Evolutionary conservation across 30 jellyfish, hydroid and myxozoan species (phyloP).

Genomic region (Cassiopea andromeda): DNA sequence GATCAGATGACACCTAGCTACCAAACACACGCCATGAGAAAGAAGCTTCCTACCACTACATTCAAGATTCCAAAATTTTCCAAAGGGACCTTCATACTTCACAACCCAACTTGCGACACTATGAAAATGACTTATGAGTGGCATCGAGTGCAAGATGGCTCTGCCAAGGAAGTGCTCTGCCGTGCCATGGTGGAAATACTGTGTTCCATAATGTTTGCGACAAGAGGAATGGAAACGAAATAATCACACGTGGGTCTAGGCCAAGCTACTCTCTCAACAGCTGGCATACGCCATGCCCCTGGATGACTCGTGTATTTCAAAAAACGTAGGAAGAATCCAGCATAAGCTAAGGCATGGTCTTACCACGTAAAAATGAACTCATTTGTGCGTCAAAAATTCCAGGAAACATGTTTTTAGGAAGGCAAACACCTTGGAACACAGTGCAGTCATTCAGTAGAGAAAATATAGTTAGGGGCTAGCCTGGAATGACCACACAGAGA

Average conservation of each 20-base stretch:
- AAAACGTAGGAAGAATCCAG: background rate
- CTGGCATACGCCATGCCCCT: no score
- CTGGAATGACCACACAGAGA: background rate
- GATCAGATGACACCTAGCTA: no score
- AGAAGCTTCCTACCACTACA: no score
- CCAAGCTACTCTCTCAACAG: no score
- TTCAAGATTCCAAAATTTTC: background rate
- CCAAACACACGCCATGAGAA: no score
- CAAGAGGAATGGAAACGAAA: background rate
- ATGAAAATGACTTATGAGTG: background rate
- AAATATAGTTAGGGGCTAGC: constrained; percentile 4
- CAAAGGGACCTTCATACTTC: background rate
- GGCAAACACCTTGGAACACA: no score
- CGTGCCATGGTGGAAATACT: constrained; percentile 37
- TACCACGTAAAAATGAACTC: no score
- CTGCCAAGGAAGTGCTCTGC: constrained; percentile 86
- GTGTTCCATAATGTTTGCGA: constrained; percentile 8
- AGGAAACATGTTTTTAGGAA: background rate
- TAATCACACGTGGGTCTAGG: no score
- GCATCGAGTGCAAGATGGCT: background rate
- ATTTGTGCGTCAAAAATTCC: background rate
- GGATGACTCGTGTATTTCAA: no score
- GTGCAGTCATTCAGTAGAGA: constrained; percentile 9
- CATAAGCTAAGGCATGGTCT: background rate
- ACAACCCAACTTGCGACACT: background rate